Conservation (phyloP, 1,140 invertebrate species). For the Muscidifurax raptorellus region DNA sequence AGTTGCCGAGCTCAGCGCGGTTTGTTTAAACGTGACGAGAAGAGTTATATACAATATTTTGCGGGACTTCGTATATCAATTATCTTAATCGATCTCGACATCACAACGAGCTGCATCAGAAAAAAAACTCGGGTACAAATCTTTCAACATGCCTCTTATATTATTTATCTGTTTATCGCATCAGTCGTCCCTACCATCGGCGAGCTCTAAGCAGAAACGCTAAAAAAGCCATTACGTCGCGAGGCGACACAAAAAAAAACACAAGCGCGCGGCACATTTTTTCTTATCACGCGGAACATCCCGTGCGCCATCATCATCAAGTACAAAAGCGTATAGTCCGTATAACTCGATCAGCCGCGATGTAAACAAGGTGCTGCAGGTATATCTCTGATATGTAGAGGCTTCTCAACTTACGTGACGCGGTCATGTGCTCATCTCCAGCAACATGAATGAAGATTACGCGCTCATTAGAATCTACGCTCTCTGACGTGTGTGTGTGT, state of each 20-base stretch:
- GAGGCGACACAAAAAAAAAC: background rate
- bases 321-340: background rate
- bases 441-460: conserved; percentile 20
- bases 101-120: background rate
- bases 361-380: background rate
- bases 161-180: background rate
- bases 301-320: no score
- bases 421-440: conserved; percentile 1
- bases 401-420: conserved; percentile 5
- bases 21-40: background rate
- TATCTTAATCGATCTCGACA: no score
- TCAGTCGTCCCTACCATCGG: background rate
- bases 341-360: background rate
- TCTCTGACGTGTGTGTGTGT: background rate
- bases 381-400: background rate
- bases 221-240: background rate
- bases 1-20: no score
- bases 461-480: conserved; percentile 13
- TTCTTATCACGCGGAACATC: background rate
- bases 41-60: no score
- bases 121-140: background rate
- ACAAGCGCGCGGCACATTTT: background rate
- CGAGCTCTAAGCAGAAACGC: background rate
- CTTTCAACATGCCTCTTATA: background rate
- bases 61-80: no score